Evolutionary conservation across 2,797 vertebrate species (phyloP), one percentile per base, ranked within the genome.

Genomic region (Scleropages formosus): DNA sequence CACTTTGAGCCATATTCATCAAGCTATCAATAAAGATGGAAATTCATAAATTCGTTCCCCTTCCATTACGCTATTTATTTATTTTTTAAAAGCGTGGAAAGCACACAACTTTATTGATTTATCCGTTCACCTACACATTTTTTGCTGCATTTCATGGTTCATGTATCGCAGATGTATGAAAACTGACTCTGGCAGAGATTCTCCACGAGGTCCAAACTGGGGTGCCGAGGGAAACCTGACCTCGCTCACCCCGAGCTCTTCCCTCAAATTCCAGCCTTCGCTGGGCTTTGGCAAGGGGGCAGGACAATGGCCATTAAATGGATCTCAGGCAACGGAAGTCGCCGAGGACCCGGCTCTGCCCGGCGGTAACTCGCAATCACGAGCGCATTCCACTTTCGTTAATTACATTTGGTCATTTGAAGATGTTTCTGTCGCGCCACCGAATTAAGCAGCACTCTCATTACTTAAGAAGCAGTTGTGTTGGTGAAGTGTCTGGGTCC

Each of bases 371-470:
- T 46, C 67, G 20, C 53, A 70, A 53, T 24, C 4, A 10, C 8
- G 51, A 66, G 65, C 24, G 51, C 58, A 76, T 76, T 62, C 74
- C 66, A 70, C 58, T 76, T 51, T 69, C 51, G 62, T 60, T 24
- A 68, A 68, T 68, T 68, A 24, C 46, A 75, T 68, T 58, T 13
- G 13, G 39, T 49, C 47, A 59, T 15, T 68, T 58, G 61, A 47
- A 31, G 15, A 27, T 11, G 16, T 56, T 39, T 75, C 24, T n/a
- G 16, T 16, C 61, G 24, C 49, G 61, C 13, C 47, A 63, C n/a
- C 53, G 47, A 62, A 53, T 62, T 31, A 76, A 62, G 22, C 53
- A 11, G 46, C 7, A 4, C 20, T 27, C 64, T 18, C 51, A 68
- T 61, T 47, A 22, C 53, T 60, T 67, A 46, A 51, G 31, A 46